These are phyloP conservation scores for Odontophorus gujanensis DNA, from an alignment of 2,113 vertebrate species.

Conservation along the genomic window DNA sequence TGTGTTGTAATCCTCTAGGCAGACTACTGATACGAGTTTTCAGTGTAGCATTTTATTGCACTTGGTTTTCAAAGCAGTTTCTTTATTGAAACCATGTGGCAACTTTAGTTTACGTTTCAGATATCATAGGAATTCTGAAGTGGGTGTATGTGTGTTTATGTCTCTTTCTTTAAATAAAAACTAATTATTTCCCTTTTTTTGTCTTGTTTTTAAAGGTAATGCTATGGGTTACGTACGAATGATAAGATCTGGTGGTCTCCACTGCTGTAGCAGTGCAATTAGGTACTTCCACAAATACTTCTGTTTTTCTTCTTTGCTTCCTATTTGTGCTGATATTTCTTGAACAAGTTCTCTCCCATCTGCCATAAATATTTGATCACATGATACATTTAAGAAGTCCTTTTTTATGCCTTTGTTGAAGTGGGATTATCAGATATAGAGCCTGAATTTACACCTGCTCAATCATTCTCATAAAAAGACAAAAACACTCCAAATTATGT, in stretches of 20 bases:
- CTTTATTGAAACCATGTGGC: background rate
- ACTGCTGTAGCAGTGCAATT: slow-evolving; percentile 98
- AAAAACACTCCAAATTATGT: background rate
- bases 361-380: background rate
- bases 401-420: background rate
- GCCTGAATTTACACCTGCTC: background rate
- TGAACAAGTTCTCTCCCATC: background rate
- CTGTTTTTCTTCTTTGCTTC: background rate
- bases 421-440: background rate
- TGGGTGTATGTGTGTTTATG: background rate
- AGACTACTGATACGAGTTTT: background rate
- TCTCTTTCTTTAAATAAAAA: background rate
- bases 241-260: slow-evolving; percentile 97
- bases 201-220: slow-evolving; percentile 84
- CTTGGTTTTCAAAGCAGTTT: background rate
- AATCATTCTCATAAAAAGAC: background rate
- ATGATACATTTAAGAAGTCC: background rate
- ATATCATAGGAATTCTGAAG: background rate
- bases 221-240: slow-evolving; percentile 98
- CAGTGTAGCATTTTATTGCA: background rate
- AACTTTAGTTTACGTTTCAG: background rate
- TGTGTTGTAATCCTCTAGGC: background rate
- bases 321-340: background rate
- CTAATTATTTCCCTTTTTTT: background rate
- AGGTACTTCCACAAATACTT: slow-evolving; percentile 79